Evolutionary conservation across 2,888 invertebrate species (phyloP).

Genomic region (Hanleya hanleyi): DNA sequence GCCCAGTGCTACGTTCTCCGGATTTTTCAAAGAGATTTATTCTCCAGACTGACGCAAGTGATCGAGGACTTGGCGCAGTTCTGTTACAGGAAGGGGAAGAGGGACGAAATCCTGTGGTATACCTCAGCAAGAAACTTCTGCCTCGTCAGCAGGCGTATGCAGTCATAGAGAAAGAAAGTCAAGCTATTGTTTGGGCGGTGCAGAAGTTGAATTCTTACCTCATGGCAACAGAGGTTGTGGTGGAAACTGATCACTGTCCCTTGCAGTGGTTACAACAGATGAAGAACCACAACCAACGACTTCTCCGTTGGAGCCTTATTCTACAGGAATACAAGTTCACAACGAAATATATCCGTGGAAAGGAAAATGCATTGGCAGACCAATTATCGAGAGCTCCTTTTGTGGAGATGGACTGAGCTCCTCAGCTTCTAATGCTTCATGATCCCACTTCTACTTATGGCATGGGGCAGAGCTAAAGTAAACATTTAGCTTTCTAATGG

Average conservation of each 20-base stretch:
- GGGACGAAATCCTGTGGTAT: conserved; percentile 40
- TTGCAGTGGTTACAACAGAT: conserved; percentile 20
- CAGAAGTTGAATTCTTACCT: conserved; percentile 16
- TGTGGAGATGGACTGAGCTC: too few species aligned
- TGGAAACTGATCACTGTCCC: conserved; percentile 23
- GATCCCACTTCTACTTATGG: too few species aligned
- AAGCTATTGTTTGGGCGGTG: conserved; percentile 40
- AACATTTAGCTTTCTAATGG: too few species aligned
- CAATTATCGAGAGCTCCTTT: too few species aligned
- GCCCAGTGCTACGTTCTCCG: too few species aligned
- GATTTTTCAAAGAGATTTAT: conserved; percentile 30
- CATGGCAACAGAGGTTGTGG: conserved; percentile 19
- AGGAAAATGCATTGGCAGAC: too few species aligned
- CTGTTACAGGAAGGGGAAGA: conserved; percentile 36
- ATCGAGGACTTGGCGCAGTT: conserved; percentile 45
- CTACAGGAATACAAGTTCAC: conserved; percentile 18
- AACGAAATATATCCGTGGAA: conserved; percentile 5
- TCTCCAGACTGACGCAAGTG: conserved; percentile 46
- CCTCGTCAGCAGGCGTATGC: conserved; percentile 40
- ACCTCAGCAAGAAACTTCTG: conserved; percentile 40
- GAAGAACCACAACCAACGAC: conserved; percentile 12
- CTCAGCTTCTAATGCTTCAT: too few species aligned
- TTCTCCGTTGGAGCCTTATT: conserved; percentile 17
- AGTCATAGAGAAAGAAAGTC: conserved; percentile 42
- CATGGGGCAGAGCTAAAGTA: too few species aligned